Percentiles rank a stretch among this genome's conserved stretches.
Conservation (phyloP, 2,888 invertebrate species). For the Caenorhabditis sp. region DNA sequence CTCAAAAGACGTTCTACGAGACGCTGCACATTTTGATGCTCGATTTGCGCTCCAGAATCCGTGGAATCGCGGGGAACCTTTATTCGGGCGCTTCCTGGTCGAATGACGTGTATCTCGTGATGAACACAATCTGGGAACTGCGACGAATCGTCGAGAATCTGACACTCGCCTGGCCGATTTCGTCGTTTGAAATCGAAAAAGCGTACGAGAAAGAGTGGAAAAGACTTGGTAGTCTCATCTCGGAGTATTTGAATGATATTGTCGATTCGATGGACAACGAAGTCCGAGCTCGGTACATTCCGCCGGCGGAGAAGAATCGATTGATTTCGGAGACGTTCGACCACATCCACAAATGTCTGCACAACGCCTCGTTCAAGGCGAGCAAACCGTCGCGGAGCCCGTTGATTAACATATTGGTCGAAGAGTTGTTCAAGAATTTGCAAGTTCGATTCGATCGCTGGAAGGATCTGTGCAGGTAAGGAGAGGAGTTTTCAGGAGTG, state of each 20-base stretch:
- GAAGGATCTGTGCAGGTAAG: constrained; percentile 18
- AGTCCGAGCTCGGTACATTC: constrained; percentile 2
- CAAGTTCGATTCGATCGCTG: constrained; percentile 33
- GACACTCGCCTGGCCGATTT: constrained; percentile 41
- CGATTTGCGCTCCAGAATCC: constrained; percentile 31
- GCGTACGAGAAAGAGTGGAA: constrained; percentile 40
- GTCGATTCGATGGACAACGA: constrained; percentile 20
- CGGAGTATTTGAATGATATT: constrained; percentile 33
- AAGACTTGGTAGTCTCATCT: constrained; percentile 38
- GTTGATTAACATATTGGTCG: constrained; percentile 24
- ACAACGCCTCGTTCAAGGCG: constrained; percentile 36
- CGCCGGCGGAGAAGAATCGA: constrained; percentile 1
- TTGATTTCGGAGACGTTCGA: constrained; percentile 11
- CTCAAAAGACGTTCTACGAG: constrained; percentile 35
- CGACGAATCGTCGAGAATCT: constrained; percentile 15
- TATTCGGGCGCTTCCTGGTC: constrained; percentile 38
- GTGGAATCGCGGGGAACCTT: constrained; percentile 3
- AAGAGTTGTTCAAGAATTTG: constrained; percentile 22
- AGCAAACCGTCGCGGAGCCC: constrained; percentile 23
- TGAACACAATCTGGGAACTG: constrained; percentile 50
- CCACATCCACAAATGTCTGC: constrained; percentile 36
- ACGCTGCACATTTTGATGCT: constrained; percentile 15
- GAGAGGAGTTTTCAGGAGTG: too few species aligned
- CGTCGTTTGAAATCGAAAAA: constrained; percentile 25
- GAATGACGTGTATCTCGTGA: constrained; percentile 48